phyloP scores from a whole-genome alignment of 2,113 vertebrate species.

The Dissostichus mawsoni region DNA sequence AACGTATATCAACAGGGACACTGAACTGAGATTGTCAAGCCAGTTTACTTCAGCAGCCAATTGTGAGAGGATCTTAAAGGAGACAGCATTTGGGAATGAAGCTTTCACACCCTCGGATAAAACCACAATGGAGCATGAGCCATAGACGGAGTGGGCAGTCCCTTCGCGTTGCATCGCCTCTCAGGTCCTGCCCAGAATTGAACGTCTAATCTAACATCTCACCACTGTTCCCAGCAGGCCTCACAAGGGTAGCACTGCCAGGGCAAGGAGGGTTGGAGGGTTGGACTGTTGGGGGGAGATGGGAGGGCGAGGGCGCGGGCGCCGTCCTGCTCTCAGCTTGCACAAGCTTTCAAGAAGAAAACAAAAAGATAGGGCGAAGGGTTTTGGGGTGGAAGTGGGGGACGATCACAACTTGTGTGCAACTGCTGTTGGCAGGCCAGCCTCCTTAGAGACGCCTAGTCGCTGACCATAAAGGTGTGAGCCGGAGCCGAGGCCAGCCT shows the following conservation, averaged over 20 bases:
- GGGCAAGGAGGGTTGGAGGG: slow-evolving; percentile 84
- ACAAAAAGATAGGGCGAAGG: slow-evolving; percentile 71
- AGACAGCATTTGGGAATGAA: slow-evolving; percentile 76
- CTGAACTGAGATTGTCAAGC: slow-evolving; percentile 60
- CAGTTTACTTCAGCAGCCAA: slow-evolving; percentile 70
- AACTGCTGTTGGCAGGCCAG: slow-evolving; percentile 56
- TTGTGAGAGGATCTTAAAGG: slow-evolving; percentile 72
- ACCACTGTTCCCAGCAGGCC: slow-evolving; percentile 86
- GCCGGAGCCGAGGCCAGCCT: slow-evolving; percentile 82
- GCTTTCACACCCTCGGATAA: slow-evolving; percentile 79
- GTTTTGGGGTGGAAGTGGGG: slow-evolving; percentile 44
- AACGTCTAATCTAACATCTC: slow-evolving; percentile 83
- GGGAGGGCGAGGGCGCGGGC: background rate
- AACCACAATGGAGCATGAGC: slow-evolving; percentile 79
- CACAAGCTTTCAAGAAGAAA: slow-evolving; percentile 76
- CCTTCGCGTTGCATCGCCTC: slow-evolving; percentile 72
- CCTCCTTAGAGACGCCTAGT: slow-evolving; percentile 84
- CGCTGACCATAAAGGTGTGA: slow-evolving; percentile 89
- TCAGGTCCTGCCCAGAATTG: slow-evolving; percentile 82
- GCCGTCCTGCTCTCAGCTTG: slow-evolving; percentile 76
- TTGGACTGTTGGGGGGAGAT: slow-evolving; percentile 63
- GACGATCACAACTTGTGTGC: slow-evolving; percentile 50
- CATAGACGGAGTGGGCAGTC: slow-evolving; percentile 78
- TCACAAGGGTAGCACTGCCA: slow-evolving; percentile 86
- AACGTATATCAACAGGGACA: slow-evolving; percentile 65